phyloP scores from a whole-genome alignment of 2,113 vertebrate species.

The Psammodynastes pulverulentus region DNA sequence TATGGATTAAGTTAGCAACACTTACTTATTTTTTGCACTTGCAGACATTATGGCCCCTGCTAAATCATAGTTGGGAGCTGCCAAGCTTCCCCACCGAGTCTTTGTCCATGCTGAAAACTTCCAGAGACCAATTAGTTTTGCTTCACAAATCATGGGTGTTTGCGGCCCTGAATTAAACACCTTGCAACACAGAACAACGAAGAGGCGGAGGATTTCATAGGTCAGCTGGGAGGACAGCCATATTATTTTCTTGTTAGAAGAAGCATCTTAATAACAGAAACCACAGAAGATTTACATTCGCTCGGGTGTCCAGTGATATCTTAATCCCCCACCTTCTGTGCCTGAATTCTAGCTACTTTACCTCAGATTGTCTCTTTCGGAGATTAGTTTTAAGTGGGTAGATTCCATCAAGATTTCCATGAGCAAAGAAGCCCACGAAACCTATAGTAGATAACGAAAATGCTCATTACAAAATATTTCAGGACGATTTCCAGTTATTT shows the following conservation, averaged over 20 bases:
- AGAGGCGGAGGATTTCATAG: slow-evolving; percentile 60
- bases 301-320: slow-evolving; percentile 62
- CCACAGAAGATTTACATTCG: slow-evolving; percentile 64
- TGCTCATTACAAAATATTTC: neutral
- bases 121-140: slow-evolving; percentile 78
- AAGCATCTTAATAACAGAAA: slow-evolving; percentile 64
- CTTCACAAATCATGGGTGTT: slow-evolving; percentile 80
- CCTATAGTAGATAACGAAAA: neutral
- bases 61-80: slow-evolving; percentile 75
- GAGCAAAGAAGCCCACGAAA: neutral
- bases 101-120: slow-evolving; percentile 77
- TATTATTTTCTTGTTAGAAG: slow-evolving; percentile 57
- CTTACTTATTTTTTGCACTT: slow-evolving; percentile 69
- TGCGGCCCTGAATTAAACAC: slow-evolving; percentile 64
- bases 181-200: slow-evolving; percentile 61
- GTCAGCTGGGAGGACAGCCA: slow-evolving; percentile 46
- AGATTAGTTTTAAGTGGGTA: neutral
- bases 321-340: slow-evolving; percentile 54
- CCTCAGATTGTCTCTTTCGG: neutral
- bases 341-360: neutral
- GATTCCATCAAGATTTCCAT: neutral
- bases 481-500: neutral
- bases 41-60: slow-evolving; percentile 61
- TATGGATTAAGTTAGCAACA: slow-evolving; percentile 87
- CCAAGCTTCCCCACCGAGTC: slow-evolving; percentile 77